Conservation (phyloP, 2,797 vertebrate species). For the Mormyrus hasselquistii region DNA sequence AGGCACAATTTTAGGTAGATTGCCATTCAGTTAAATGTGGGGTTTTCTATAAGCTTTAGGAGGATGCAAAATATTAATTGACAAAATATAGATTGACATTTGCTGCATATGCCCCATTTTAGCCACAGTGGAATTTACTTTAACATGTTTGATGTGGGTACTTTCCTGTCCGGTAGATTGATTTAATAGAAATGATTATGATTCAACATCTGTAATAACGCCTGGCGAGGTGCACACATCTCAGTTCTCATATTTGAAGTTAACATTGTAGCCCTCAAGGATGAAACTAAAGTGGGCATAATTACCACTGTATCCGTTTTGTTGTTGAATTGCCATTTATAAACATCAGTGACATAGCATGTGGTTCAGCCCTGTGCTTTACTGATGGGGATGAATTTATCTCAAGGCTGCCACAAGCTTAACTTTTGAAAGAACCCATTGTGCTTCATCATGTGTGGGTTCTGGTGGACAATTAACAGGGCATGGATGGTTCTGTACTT, state of each 20-base stretch:
- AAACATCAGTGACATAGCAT: background rate
- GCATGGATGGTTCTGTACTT: background rate
- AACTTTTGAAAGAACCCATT: background rate
- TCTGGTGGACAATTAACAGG: background rate
- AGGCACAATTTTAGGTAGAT: background rate
- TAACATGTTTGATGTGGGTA: background rate
- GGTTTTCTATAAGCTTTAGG: background rate
- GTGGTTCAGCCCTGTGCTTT: background rate
- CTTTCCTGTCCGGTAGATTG: background rate
- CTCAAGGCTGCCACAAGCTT: background rate
- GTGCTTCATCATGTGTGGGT: background rate
- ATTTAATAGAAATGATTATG: background rate
- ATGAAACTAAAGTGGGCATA: background rate
- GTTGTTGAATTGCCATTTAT: background rate
- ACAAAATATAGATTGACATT: background rate
- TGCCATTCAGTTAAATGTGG: background rate
- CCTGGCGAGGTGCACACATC: background rate
- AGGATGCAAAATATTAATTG: background rate
- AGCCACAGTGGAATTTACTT: background rate
- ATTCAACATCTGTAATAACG: background rate
- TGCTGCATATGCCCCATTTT: background rate
- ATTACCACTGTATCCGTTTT: background rate
- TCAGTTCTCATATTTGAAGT: background rate
- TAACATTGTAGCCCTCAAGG: background rate
- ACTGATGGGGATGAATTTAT: background rate